Evolutionary conservation across 2,797 vertebrate genomes (phyloP).

Genomic region (Esox masquinongy): DNA sequence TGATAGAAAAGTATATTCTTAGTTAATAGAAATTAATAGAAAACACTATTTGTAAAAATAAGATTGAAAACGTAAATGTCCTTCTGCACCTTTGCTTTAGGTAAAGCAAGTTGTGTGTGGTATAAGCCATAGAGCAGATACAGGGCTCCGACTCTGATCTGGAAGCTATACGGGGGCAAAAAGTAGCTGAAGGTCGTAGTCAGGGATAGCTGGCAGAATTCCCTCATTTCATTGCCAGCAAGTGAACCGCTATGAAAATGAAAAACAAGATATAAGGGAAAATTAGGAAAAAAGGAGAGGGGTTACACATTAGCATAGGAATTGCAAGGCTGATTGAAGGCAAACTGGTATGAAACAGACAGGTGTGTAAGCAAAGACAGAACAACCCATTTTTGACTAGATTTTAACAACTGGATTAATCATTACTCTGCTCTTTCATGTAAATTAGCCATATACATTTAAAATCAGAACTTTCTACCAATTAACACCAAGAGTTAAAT

Average conservation of each 20-base stretch:
- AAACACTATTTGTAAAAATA: background rate
- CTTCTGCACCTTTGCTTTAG: slow-evolving; percentile 79
- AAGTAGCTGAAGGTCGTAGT: slow-evolving; percentile 76
- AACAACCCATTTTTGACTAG: background rate
- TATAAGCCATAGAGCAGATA: slow-evolving; percentile 86
- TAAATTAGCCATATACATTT: background rate
- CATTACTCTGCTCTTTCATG: background rate
- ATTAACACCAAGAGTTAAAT: background rate
- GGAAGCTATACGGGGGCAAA: slow-evolving; percentile 81
- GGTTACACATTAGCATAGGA: background rate
- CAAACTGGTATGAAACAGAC: background rate
- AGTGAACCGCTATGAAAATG: slow-evolving; percentile 71
- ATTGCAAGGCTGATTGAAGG: background rate
- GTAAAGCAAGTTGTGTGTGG: slow-evolving; percentile 76
- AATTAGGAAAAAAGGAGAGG: background rate
- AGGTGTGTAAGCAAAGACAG: background rate
- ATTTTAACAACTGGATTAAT: background rate
- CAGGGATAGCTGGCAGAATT: slow-evolving; percentile 72
- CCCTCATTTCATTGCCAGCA: slow-evolving; percentile 73
- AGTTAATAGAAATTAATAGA: too few species aligned
- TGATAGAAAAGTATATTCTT: too few species aligned
- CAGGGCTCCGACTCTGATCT: slow-evolving; percentile 83
- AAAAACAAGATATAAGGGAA: background rate
- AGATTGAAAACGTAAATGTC: background rate
- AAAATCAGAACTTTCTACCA: background rate